phyloP scores from a whole-genome alignment of 2,113 vertebrate genomes.

The Dascyllus trimaculatus region DNA sequence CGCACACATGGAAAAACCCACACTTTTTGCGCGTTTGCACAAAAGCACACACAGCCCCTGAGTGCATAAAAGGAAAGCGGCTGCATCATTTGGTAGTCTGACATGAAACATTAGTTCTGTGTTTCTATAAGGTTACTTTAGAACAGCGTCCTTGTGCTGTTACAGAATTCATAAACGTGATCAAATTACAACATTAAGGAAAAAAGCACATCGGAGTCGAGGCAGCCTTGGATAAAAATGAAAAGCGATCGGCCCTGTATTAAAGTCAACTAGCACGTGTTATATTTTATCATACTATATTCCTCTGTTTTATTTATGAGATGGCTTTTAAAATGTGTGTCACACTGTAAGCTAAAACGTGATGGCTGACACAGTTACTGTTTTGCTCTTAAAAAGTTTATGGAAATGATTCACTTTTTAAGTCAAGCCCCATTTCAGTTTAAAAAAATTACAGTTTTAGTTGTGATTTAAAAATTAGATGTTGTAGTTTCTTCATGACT shows the following conservation, averaged over 20 bases:
- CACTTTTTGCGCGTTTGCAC: slow-evolving; percentile 57
- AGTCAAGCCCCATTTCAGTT: not conserved
- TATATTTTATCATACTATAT: not conserved
- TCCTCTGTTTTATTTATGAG: slow-evolving; percentile 35
- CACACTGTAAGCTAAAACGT: slow-evolving; percentile 8
- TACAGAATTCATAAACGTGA: slow-evolving; percentile 10
- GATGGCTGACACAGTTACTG: slow-evolving; percentile 7
- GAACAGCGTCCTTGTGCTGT: slow-evolving; percentile 5
- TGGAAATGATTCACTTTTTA: not conserved
- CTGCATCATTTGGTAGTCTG: slow-evolving; percentile 64
- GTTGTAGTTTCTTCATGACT: not conserved
- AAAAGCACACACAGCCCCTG: slow-evolving; percentile 53
- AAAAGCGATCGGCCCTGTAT: not conserved
- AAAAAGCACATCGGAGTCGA: not conserved
- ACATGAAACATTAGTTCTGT: slow-evolving; percentile 48
- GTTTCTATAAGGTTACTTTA: slow-evolving; percentile 32
- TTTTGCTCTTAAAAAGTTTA: not conserved
- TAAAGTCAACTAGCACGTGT: slow-evolving; percentile 4
- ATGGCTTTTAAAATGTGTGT: slow-evolving; percentile 48
- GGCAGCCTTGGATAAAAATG: not conserved
- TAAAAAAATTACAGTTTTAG: not conserved
- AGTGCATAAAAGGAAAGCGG: slow-evolving; percentile 58
- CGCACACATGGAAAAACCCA: slow-evolving; percentile 34
- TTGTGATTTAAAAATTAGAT: not conserved
- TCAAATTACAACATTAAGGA: slow-evolving; percentile 3